phyloP scores from a whole-genome alignment of 2,113 vertebrate genomes.

The Epinephelus lanceolatus region DNA sequence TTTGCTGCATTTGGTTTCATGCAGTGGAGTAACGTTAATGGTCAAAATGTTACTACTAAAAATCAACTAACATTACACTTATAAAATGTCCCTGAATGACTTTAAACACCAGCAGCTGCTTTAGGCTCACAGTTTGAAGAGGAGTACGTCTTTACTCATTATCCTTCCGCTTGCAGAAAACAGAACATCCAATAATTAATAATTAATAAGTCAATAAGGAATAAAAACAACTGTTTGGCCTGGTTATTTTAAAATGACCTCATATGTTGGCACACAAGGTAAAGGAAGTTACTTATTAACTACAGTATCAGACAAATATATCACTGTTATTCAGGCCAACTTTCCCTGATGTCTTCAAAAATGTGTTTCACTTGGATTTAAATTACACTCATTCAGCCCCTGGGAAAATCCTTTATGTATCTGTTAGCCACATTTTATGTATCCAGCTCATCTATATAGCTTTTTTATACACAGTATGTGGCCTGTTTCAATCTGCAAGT shows the following conservation, averaged over 20 bases:
- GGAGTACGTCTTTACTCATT: neutral
- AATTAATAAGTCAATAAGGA: neutral
- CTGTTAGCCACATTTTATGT: neutral
- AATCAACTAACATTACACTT: neutral
- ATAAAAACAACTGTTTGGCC: neutral
- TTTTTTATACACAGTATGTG: no score
- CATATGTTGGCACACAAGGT: constrained; percentile 5
- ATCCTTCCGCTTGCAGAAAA: neutral
- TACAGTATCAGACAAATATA: constrained; percentile 27
- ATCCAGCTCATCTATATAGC: neutral
- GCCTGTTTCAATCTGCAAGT: neutral
- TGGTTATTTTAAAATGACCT: constrained; percentile 15
- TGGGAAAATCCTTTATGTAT: neutral
- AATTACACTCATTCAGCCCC: neutral
- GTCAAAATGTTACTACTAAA: neutral
- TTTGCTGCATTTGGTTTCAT: neutral
- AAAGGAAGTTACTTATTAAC: constrained; percentile 45
- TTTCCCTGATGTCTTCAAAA: constrained; percentile 12
- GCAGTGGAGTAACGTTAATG: neutral
- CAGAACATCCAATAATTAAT: neutral
- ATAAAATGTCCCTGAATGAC: neutral
- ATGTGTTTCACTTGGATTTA: constrained; percentile 8
- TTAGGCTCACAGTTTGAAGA: constrained; percentile 5
- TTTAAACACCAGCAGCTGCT: neutral
- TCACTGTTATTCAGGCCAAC: constrained; percentile 14